Base-by-base conservation (phyloP, 1,140 invertebrate species). In the Drosophila pruinosa region DNA sequence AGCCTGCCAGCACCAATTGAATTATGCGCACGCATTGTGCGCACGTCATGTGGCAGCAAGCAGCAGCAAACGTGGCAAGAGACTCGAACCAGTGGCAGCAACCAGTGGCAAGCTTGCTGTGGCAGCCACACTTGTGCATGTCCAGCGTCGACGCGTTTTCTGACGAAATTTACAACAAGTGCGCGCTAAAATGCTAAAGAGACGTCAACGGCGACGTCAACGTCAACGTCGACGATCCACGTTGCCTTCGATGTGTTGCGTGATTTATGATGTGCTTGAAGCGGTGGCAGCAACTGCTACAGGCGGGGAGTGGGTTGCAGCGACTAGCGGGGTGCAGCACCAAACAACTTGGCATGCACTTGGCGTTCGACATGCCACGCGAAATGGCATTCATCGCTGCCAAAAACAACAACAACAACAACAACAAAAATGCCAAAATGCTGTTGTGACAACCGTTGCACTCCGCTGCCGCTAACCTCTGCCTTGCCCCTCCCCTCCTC, bases 21-120 rank as follows among this genome's bases (percentile, higher is more conserved):
- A 88, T 88, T 88, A 88, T 88, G 82, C 83, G 82, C 82, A 88
- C 82, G 82, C 82, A 88, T 88, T 88, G 82, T 88, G 82, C 82
- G 78, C 82, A 88, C 82, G 82, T 88, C 82, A 86, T 88, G 74
- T 47, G 53, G 38, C 52, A 52, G 61, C 17, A 31, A 31, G 71
- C 41, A 59, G 31, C 52, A 63, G 24, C 43, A 22, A 19, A 14
- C 39, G 54, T 31, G 39, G 54, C 54, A 57, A 28, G 26, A 38
- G 26, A 26, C 41, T 47, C 38, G n/a, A 41, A 50, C 77, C 61
- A 39, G 67, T 64, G 52, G 65, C 75, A 70, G 38, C 52, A 52
- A 65, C 43, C 54, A 28, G 71, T 63, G 74, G 52, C 52, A 52
- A n/a, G n/a, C n/a, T n/a, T n/a, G n/a, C n/a, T n/a, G n/a, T n/a